These are phyloP conservation scores for Cheilosia vulpina DNA, from an alignment of 2,888 invertebrate species.

Conservation along the genomic window DNA sequence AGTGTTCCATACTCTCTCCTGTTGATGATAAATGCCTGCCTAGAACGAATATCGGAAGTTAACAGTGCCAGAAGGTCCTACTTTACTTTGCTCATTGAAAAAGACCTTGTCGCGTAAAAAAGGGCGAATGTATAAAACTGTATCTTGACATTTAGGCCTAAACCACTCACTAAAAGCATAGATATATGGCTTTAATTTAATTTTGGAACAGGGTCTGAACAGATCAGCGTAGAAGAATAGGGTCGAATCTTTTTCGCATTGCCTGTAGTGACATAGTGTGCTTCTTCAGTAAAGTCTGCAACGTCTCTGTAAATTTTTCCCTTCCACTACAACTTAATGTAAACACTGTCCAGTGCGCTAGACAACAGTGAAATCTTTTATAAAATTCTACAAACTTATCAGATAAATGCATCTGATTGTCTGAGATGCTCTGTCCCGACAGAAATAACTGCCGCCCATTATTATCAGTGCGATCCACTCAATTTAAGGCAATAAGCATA, in stretches of 20 bases:
- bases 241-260: background rate
- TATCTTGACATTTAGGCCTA: no score
- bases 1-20: no score
- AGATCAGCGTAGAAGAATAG: accelerated
- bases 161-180: no score
- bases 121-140: no score
- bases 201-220: no score
- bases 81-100: no score
- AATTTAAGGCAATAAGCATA: constrained; percentile 53
- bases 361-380: constrained; percentile 39
- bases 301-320: constrained; percentile 6
- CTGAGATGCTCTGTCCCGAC: constrained; percentile 15
- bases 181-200: no score
- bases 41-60: no score
- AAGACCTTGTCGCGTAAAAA: no score
- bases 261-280: background rate
- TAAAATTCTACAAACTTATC: constrained; percentile 16
- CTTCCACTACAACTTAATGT: constrained; percentile 14
- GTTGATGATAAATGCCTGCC: no score
- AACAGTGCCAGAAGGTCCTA: no score
- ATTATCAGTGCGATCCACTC: constrained; percentile 52
- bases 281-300: background rate
- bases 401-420: constrained; percentile 64
- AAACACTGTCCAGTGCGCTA: constrained; percentile 37
- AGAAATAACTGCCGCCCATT: constrained; percentile 33